Evolutionary conservation across 2,113 vertebrate species (phyloP), one percentile per base, ranked within the genome.

Genomic region (Diadophis punctatus): DNA sequence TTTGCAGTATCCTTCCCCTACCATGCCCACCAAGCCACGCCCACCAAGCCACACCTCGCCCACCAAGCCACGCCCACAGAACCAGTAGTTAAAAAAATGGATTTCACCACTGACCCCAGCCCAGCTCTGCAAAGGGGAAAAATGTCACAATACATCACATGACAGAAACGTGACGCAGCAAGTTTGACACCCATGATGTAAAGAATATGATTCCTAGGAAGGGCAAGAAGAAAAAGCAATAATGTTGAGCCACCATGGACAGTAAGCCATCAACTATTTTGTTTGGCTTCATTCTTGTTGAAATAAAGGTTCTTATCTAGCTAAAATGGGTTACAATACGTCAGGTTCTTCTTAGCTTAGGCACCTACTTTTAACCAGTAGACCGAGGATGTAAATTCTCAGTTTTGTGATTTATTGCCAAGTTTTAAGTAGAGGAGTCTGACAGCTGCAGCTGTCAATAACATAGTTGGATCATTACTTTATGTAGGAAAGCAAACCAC

Each of bases 141-240:
- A 52, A 52, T 3, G 12, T 52, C 52, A 52, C 3, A 16, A 52
- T 16, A 2, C 52, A 12, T 51, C 9, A 51, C 11, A 52, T 52
- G 52, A 16, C 3, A 1, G 11, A 12, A 52, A 16, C 1, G 3
- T 52, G 52, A 12, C 3, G 0, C 11, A 52, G 3, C 1, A 2
- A 52, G 52, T 52, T 52, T 52, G 52, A 52, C 3, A 52, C 52
- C 11, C 52, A 52, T 52, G 52, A n/a, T n/a, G 12, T 68, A n/a
- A 68, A 68, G 12, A 68, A n/a, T 68, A n/a, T 68, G 63, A 14
- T 68, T 68, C 30, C 16, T 68, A 30, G 12, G 30, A n/a, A 68
- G 27, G 30, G 1, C 30, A 68, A 11, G 63, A 68, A 68, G 63
- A 18, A 68, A 68, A 68, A 68, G 12, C 30, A 68, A 2, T n/a